phyloP scores from a whole-genome alignment of 2,888 invertebrate genomes.

The Andrena trimmerana region DNA sequence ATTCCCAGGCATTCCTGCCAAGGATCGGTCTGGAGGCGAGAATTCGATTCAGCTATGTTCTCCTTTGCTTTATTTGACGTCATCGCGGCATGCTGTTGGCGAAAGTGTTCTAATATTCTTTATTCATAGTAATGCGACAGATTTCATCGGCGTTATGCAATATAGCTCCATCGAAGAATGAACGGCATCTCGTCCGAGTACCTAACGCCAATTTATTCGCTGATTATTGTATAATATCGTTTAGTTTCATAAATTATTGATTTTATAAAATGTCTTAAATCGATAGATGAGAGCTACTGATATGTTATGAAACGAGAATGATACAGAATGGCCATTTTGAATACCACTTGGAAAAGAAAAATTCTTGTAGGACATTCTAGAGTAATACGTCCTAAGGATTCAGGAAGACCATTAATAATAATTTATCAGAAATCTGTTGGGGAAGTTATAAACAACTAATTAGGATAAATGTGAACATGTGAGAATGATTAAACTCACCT shows the following conservation, averaged over 20 bases:
- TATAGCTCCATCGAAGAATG: conserved; percentile 18
- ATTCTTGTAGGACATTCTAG: too few species aligned
- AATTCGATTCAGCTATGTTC: conserved; percentile 41
- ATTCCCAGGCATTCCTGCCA: conserved; percentile 57
- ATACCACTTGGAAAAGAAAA: too few species aligned
- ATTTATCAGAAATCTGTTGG: too few species aligned
- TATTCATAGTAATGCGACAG: conserved; percentile 24
- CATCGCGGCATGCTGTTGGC: background rate
- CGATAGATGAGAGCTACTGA: too few species aligned
- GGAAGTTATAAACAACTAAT: too few species aligned
- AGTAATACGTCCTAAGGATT: too few species aligned
- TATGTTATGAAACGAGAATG: too few species aligned
- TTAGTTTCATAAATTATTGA: background rate
- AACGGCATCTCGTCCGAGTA: conserved; percentile 14
- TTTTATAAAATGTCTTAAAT: background rate
- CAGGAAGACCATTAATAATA: too few species aligned
- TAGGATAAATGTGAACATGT: too few species aligned
- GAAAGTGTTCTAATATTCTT: conserved; percentile 48
- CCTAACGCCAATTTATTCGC: conserved; percentile 3
- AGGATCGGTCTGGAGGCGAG: conserved; percentile 54
- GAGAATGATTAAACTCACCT: too few species aligned
- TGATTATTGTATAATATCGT: background rate
- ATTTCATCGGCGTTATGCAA: background rate
- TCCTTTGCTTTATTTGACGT: conserved; percentile 35
- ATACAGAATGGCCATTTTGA: too few species aligned